Conservation (phyloP, 2,797 vertebrate genomes). For the Gobio occitaniae region DNA sequence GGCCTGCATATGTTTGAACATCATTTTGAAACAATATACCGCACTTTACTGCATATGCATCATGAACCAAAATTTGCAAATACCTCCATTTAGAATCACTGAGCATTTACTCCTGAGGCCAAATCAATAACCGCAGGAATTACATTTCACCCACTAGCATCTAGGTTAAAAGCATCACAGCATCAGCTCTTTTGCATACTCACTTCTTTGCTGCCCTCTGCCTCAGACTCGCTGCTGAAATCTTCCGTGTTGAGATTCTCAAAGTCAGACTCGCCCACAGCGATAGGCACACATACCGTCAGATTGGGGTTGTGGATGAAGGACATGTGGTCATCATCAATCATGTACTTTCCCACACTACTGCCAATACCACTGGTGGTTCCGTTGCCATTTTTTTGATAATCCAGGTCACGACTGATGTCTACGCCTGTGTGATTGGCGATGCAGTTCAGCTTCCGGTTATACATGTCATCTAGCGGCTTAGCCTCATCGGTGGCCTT, state of each 20-base stretch:
- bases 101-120: constrained; percentile 20
- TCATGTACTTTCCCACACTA: constrained; percentile 96
- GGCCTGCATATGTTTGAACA: background rate
- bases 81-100: constrained; percentile 6
- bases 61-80: constrained; percentile 11
- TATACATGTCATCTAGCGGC: constrained; percentile 91
- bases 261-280: constrained; percentile 96
- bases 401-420: constrained; percentile 93
- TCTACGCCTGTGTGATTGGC: constrained; percentile 93
- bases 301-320: constrained; percentile 99
- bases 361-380: constrained; percentile 97
- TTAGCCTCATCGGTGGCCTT: constrained; percentile 91
- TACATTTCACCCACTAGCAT: constrained; percentile 22
- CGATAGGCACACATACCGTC: constrained; percentile 95
- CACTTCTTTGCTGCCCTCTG: constrained; percentile 97
- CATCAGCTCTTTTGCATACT: constrained; percentile 45
- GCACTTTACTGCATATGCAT: background rate
- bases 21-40: constrained; percentile 19
- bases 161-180: constrained; percentile 21
- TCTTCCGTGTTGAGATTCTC: constrained; percentile 98
- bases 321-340: constrained; percentile 98
- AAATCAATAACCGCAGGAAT: constrained; percentile 39
- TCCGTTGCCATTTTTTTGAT: constrained; percentile 94
- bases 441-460: constrained; percentile 95
- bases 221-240: constrained; percentile 96